Conservation (phyloP, 2,797 vertebrate genomes). For the Parauchenoglanis ngamensis region DNA sequence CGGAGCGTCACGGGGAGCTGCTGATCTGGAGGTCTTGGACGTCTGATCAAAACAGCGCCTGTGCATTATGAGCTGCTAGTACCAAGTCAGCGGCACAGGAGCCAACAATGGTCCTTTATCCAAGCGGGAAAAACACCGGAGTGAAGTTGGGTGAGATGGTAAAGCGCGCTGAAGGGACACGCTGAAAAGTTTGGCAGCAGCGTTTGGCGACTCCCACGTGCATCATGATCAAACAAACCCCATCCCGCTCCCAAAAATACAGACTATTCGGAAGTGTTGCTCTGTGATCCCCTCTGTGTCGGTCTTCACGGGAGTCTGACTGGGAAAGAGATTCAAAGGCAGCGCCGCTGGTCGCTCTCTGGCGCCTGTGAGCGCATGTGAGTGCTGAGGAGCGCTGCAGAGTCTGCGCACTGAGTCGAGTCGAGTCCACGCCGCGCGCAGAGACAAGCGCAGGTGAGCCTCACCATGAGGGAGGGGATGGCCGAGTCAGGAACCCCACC, state of each 20-base stretch:
- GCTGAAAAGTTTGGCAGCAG: slow-evolving; percentile 38
- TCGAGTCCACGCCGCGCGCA: not conserved
- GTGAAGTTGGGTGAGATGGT: slow-evolving; percentile 10
- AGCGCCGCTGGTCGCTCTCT: slow-evolving; percentile 37
- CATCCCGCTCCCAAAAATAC: not conserved
- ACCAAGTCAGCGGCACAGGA: not conserved
- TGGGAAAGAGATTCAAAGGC: slow-evolving; percentile 42
- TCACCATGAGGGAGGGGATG: not conserved
- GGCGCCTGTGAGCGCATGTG: not conserved
- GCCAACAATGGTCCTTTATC: not conserved
- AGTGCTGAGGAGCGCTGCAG: not conserved
- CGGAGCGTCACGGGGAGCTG: slow-evolving; percentile 16
- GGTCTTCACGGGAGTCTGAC: slow-evolving; percentile 50
- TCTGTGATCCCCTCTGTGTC: not conserved
- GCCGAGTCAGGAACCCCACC: not conserved
- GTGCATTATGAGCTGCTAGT: slow-evolving; percentile 13
- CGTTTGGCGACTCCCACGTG: slow-evolving; percentile 4
- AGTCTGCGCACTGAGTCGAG: slow-evolving; percentile 21
- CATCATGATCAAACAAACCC: not conserved
- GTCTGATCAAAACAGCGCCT: not conserved
- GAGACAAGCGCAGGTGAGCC: not conserved
- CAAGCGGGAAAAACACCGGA: not conserved
- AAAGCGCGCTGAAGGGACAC: slow-evolving; percentile 19
- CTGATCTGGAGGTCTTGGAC: not conserved
- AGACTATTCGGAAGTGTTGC: not conserved